Percentiles rank a stretch among this genome's conserved stretches.
phyloP scores from a whole-genome alignment of 1,140 invertebrate species.

The Leptoteleia sp. region DNA sequence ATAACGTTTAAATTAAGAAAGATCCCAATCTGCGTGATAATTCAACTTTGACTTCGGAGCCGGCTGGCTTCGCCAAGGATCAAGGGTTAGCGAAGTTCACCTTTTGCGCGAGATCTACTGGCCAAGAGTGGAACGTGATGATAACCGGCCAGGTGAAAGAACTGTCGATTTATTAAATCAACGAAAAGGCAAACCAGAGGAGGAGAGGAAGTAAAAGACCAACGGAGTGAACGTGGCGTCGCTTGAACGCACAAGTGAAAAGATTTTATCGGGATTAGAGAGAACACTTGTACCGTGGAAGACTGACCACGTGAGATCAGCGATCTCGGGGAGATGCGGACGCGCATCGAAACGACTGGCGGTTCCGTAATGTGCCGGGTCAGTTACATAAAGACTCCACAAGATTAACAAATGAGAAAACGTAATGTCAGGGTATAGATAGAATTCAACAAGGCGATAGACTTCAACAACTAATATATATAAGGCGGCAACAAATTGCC shows the following conservation, averaged over 20 bases:
- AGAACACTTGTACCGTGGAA: slow-evolving; percentile 5
- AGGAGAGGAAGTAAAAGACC: no score
- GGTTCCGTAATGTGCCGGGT: not conserved
- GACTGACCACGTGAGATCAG: slow-evolving; percentile 4
- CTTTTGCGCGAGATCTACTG: slow-evolving; percentile 32
- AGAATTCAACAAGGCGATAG: slow-evolving; percentile 1
- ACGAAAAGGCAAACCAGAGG: no score
- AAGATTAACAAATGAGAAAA: slow-evolving; percentile 2
- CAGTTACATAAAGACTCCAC: not conserved
- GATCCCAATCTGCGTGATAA: slow-evolving; percentile 34
- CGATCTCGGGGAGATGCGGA: not conserved
- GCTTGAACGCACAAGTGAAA: no score
- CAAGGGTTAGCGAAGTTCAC: slow-evolving; percentile 45
- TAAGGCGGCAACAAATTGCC: not conserved
- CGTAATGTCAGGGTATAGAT: not conserved
- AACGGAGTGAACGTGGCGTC: no score
- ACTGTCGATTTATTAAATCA: no score
- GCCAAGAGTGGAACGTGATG: slow-evolving; percentile 25
- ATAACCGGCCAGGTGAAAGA: no score
- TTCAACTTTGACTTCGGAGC: slow-evolving; percentile 31
- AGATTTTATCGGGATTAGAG: slow-evolving; percentile 1
- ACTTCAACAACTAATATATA: slow-evolving; percentile 5
- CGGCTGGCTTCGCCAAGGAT: slow-evolving; percentile 31
- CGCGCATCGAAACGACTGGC: not conserved
- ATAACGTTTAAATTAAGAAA: slow-evolving; percentile 46